Base-by-base conservation (phyloP, 1,140 invertebrate species). In the Lasioglossum albipes region DNA sequence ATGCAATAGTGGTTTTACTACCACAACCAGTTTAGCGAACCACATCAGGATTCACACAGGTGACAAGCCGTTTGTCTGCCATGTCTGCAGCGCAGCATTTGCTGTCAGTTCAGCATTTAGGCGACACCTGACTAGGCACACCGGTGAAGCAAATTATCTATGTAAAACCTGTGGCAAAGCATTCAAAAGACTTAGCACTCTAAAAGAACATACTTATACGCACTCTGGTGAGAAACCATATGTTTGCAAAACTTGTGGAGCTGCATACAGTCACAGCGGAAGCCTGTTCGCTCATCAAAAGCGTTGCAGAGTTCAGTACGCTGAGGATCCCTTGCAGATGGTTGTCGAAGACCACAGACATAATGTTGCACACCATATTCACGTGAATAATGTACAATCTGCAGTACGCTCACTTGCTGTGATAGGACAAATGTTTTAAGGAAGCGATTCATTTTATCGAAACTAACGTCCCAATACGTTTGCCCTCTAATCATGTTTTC, bases 151-250 rank as follows among this genome's bases (percentile, higher is more conserved):
- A 66, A 95, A 94, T 36, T 94, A 94, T 80, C 91, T 94, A 2
- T 96, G 95, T 78, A 93, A 94, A 57, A 94, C 94, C 2, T 96
- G 95, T 76, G 95, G 95, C 2, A 95, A 95, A 87, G 95, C 95
- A 0, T 96, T 96, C 86, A 95, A 95, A 59, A 93, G 95, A 69
- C 93, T 94, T 3, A 94, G 94, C 66, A 95, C 96, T 52, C 91
- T 90, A 89, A 93, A 90, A 86, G 94, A 94, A 75, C 94, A 95
- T 82, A 94, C 94, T 75, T 92, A 94, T 41, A 95, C 94, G 7
- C 94, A 95, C 82, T 94, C 94, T 2, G 94, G 94, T 10, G 94
- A 94, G 87, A 94, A 94, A 78, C 94, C 94, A 6, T 94, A 94
- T 76, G 91, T 94, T 12, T 95, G 94, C 85, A 94, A 94, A 65